Evolutionary conservation across 30 jellyfish, hydroid and myxozoan species (phyloP).

Genomic region (Sanderia malayensis): DNA sequence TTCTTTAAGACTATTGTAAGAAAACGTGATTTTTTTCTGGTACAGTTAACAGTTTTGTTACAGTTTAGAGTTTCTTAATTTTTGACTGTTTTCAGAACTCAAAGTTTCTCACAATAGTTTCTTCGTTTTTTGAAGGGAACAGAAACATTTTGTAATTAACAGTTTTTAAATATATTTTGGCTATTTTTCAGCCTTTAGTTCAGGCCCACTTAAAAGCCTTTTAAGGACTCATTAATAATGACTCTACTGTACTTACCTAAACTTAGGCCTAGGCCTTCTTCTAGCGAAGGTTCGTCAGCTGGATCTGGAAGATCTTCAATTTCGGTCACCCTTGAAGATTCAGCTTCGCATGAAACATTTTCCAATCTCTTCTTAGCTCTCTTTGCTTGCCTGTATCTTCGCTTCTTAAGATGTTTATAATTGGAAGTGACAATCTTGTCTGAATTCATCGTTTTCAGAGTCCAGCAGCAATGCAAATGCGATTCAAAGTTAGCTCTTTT

Average conservation of each 20-base stretch:
- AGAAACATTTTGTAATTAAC: background rate
- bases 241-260: background rate
- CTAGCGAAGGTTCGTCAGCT: constrained; percentile 4
- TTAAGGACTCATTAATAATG: background rate
- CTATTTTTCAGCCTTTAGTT: background rate
- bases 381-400: constrained; percentile 3
- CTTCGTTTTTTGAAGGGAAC: constrained; percentile 1
- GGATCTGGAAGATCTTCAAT: background rate
- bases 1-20: background rate
- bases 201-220: constrained; percentile 1
- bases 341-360: background rate
- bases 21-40: too few relatives aligned
- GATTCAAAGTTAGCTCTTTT: background rate
- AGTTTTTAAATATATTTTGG: background rate
- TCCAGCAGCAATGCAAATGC: background rate
- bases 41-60: background rate
- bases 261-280: background rate
- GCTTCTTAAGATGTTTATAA: background rate
- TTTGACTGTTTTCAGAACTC: background rate
- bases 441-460: background rate
- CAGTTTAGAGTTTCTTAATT: background rate
- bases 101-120: background rate
- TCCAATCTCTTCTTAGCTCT: constrained; percentile 1
- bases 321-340: constrained; percentile 4
- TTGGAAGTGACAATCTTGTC: background rate